phyloP scores from a whole-genome alignment of 2,113 vertebrate genomes.

The Cisticola juncidis region DNA sequence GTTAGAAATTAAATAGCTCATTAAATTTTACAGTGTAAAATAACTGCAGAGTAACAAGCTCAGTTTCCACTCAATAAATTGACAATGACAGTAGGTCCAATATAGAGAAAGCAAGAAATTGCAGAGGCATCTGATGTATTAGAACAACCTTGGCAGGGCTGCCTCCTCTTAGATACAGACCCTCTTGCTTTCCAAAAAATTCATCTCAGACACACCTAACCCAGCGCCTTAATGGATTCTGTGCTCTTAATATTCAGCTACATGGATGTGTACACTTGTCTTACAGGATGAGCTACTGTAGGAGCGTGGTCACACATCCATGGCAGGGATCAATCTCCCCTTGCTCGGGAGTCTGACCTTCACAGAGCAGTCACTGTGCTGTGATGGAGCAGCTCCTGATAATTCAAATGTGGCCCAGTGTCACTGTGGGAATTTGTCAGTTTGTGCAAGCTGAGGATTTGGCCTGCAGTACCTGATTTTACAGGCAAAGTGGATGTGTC shows the following conservation, averaged over 20 bases:
- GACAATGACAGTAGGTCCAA: not conserved
- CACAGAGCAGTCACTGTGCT: not conserved
- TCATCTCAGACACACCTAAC: not conserved
- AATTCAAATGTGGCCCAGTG: not conserved
- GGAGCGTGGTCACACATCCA: not conserved
- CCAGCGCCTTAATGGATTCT: not conserved
- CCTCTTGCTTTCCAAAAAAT: not conserved
- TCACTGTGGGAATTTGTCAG: not conserved
- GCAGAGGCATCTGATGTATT: not conserved
- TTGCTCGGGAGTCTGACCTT: not conserved
- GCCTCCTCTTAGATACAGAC: not conserved
- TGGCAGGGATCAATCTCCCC: not conserved
- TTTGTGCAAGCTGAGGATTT: not conserved
- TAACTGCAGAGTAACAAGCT: not conserved
- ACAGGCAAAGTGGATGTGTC: not conserved
- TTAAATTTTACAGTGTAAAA: not conserved
- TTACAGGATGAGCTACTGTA: not conserved
- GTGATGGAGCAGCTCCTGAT: not conserved
- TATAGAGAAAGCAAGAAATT: not conserved
- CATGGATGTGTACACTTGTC: not conserved
- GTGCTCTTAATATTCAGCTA: not conserved
- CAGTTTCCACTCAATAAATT: slow-evolving; percentile 9
- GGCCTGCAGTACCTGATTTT: not conserved
- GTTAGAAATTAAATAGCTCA: not conserved
- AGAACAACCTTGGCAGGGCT: not conserved